Conservation (phyloP, 1,140 invertebrate genomes). For the Dreissena polymorpha region DNA sequence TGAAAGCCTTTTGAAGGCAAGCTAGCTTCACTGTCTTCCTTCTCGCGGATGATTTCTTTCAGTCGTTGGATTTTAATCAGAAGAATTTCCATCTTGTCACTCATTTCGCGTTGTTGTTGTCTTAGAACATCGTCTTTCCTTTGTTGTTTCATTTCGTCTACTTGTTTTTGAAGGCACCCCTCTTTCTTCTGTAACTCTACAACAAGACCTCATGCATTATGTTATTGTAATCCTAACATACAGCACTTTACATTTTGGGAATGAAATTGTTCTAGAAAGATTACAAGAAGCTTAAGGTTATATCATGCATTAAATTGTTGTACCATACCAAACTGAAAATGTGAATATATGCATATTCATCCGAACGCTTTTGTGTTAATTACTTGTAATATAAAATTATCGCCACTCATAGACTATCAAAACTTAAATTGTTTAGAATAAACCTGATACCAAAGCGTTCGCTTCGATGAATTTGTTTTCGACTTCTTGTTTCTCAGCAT, state of each 20-base stretch:
- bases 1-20: no score
- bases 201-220: background rate
- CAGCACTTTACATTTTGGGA: no score
- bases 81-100: slow-evolving; percentile 60
- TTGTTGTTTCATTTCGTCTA: slow-evolving; percentile 46
- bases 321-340: no score
- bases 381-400: no score
- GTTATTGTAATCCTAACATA: no score
- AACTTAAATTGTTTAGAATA: background rate
- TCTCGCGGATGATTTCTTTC: slow-evolving; percentile 61
- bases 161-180: slow-evolving; percentile 50
- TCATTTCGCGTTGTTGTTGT: slow-evolving; percentile 58
- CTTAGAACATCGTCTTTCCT: slow-evolving; percentile 47
- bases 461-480: slow-evolving; percentile 52
- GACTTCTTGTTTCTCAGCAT: slow-evolving; percentile 60
- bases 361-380: no score
- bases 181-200: slow-evolving; percentile 57
- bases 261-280: no score
- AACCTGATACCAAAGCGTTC: slow-evolving; percentile 55
- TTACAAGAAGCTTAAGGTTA: no score
- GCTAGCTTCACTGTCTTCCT: slow-evolving; percentile 43
- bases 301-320: no score
- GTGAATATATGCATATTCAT: no score
- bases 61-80: slow-evolving; percentile 59
- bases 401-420: no score